These are phyloP conservation scores for Myodes glareolus DNA, from an alignment of 2,113 vertebrate species.

Conservation along the genomic window DNA sequence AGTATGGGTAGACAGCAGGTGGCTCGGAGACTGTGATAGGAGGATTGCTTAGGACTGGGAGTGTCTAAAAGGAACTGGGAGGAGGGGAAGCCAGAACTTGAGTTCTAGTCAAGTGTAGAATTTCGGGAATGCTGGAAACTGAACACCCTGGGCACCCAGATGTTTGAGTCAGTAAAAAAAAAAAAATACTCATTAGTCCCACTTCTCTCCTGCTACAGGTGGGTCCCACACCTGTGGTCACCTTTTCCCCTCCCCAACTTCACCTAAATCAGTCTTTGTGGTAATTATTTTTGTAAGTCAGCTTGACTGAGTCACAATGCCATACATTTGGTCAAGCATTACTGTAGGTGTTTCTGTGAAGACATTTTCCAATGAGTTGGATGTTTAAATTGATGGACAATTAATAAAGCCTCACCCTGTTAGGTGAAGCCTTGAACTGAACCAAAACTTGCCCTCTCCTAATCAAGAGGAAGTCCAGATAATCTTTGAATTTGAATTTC, in stretches of 20 bases:
- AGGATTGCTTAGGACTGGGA: background rate
- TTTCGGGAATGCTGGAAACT: background rate
- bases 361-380: background rate
- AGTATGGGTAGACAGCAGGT: background rate
- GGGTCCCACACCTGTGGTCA: background rate
- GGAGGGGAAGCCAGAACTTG: background rate
- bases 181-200: background rate
- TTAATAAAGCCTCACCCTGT: background rate
- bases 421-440: background rate
- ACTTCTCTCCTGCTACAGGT: background rate
- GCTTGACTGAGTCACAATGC: background rate
- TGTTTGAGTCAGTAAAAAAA: background rate
- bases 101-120: background rate
- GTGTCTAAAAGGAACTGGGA: background rate
- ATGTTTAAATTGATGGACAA: background rate
- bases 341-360: background rate
- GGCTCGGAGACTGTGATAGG: background rate
- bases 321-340: background rate
- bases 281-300: background rate
- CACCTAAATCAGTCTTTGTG: background rate
- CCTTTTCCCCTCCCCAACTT: background rate
- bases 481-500: background rate
- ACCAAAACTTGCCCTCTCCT: background rate
- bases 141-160: background rate
- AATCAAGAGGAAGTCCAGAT: conserved; percentile 14